These are phyloP conservation scores for Lamellibrachia columna DNA, from an alignment of 2,888 invertebrate species.

Conservation along the genomic window DNA sequence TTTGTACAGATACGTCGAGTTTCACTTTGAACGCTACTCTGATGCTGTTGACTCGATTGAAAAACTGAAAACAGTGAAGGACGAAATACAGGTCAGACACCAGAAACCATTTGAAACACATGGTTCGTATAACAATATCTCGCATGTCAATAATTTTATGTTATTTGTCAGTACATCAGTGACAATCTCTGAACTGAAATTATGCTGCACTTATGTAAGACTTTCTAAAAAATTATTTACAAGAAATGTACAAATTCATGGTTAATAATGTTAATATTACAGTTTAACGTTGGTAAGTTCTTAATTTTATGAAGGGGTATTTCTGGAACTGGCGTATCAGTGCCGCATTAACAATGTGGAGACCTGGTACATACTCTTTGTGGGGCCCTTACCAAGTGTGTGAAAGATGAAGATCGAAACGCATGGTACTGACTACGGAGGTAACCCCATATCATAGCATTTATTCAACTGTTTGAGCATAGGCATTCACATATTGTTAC, in stretches of 20 bases:
- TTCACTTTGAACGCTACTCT: background rate
- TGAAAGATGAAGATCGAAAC: no score
- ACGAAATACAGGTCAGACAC: background rate
- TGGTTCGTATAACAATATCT: background rate
- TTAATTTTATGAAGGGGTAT: no score
- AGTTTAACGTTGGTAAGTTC: background rate
- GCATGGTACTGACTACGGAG: no score
- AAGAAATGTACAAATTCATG: background rate
- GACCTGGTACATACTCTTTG: no score
- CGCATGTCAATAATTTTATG: background rate
- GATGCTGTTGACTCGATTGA: background rate
- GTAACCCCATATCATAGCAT: no score
- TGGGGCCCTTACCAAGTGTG: no score
- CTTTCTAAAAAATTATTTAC: background rate
- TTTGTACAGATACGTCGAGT: background rate
- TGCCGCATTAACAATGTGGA: no score
- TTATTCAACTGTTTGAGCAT: no score
- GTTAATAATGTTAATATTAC: background rate
- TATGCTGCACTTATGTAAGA: background rate
- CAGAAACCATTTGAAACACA: constrained; percentile 12
- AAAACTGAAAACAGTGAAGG: background rate
- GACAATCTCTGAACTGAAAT: background rate
- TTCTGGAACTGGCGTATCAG: no score
- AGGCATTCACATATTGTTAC: no score
- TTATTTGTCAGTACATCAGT: background rate